phyloP scores from a whole-genome alignment of 1,140 invertebrate species.

The Drosophila tsacasi region DNA sequence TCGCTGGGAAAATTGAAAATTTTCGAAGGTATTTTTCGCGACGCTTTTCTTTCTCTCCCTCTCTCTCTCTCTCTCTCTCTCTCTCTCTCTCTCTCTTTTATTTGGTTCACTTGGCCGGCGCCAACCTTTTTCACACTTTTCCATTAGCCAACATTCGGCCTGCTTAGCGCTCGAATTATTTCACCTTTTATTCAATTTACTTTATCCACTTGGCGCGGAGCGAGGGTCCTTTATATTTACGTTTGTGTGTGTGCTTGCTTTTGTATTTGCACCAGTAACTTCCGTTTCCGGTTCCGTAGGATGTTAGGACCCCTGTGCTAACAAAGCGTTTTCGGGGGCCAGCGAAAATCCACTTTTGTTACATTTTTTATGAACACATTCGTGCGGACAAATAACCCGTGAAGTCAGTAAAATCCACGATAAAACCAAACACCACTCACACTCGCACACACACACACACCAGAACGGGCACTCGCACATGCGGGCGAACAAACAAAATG shows the following conservation, averaged over 20 bases:
- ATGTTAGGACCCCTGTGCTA: conserved; percentile 24
- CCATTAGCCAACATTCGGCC: conserved; percentile 56
- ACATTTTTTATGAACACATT: conserved; percentile 80
- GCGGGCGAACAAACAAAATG: conserved; percentile 62
- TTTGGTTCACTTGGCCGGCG: conserved; percentile 28
- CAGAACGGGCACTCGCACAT: conserved; percentile 2
- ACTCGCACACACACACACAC: conserved; percentile 3
- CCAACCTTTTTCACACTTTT: conserved; percentile 69
- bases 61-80: conserved; percentile 18
- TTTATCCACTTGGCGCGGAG: conserved; percentile 49
- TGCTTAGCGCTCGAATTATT: conserved; percentile 72
- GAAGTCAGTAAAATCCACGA: conserved; percentile 78
- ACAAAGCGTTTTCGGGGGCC: conserved; percentile 49
- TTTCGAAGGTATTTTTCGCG: conserved; percentile 24
- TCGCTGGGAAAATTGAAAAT: conserved; percentile 39
- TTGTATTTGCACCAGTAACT: conserved; percentile 49
- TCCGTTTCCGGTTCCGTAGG: conserved; percentile 57
- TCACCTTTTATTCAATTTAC: conserved; percentile 80
- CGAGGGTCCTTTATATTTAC: conserved; percentile 32
- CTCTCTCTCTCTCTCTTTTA: too few species aligned
- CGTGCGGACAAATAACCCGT: conserved; percentile 76
- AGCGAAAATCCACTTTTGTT: conserved; percentile 73
- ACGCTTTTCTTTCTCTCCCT: background rate
- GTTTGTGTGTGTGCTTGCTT: conserved; percentile 22
- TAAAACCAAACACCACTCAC: conserved; percentile 63